Evolutionary conservation across 92 coral and sea anemone genomes (phyloP).

Genomic region (Heteractis magnifica): DNA sequence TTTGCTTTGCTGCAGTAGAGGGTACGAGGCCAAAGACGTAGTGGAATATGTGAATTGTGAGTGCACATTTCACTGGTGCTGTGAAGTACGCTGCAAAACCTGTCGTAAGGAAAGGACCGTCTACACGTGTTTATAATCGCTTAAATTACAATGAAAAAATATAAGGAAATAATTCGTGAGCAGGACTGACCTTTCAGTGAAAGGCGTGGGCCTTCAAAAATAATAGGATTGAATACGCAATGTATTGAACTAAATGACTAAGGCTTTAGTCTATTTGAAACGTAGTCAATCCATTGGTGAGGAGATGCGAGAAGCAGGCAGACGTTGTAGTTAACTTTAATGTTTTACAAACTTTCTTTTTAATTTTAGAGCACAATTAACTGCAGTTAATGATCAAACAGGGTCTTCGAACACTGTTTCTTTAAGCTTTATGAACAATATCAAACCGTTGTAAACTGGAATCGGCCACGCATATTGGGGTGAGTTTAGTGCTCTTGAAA

Average conservation of each 20-base stretch:
- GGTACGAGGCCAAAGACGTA: conserved; percentile 34
- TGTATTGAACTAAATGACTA: neutral
- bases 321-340: neutral
- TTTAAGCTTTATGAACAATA: neutral
- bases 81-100: conserved; percentile 72
- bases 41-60: conserved; percentile 60
- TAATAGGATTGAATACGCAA: too few relatives aligned
- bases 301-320: neutral
- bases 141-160: neutral
- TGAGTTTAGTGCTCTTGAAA: conserved; percentile 1
- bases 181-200: neutral
- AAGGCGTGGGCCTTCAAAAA: neutral
- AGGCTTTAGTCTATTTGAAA: neutral
- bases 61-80: conserved; percentile 91
- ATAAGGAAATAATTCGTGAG: too few relatives aligned
- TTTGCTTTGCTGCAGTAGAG: conserved; percentile 82
- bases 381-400: neutral
- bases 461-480: neutral
- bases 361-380: neutral
- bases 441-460: neutral
- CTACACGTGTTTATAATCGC: conserved; percentile 51
- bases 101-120: conserved; percentile 57
- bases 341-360: conserved; percentile 2
- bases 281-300: neutral
- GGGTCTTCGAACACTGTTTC: neutral